phyloP scores from a whole-genome alignment of 1,140 invertebrate species.

The Sarcophaga bullata region DNA sequence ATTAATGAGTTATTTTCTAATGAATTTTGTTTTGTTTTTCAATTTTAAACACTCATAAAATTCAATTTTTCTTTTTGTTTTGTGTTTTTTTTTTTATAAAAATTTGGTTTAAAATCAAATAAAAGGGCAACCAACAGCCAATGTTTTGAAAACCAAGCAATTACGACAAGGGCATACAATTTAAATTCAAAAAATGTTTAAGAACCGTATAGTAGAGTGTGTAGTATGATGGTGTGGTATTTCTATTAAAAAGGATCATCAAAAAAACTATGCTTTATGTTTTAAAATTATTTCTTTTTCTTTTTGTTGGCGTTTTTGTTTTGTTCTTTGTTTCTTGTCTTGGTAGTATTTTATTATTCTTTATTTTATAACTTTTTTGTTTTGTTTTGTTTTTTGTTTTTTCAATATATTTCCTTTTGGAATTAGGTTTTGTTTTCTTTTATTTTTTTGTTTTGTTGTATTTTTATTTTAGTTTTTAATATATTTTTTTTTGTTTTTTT shows the following conservation, averaged over 20 bases:
- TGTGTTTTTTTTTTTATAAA: not conserved
- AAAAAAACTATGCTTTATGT: too few species aligned
- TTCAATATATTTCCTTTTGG: not conserved
- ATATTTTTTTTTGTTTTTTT: conserved; percentile 11
- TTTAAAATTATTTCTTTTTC: too few species aligned
- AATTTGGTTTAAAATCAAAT: not conserved
- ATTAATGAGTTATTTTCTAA: conserved; percentile 24
- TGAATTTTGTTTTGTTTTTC: not conserved
- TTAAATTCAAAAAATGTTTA: too few species aligned
- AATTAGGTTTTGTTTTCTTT: not conserved
- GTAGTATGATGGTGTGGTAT: too few species aligned
- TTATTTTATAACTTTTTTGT: too few species aligned
- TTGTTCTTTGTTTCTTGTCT: not conserved
- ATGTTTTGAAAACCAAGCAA: too few species aligned
- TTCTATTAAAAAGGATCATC: too few species aligned
- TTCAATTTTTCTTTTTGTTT: conserved; percentile 33
- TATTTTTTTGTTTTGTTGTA: not conserved
- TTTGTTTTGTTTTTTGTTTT: too few species aligned
- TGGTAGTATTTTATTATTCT: not conserved
- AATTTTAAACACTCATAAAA: conserved; percentile 4
- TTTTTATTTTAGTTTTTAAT: conserved; percentile 28
- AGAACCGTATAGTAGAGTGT: too few species aligned
- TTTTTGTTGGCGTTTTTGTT: not conserved
- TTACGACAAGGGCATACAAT: too few species aligned
- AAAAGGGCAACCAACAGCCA: too few species aligned